Base-by-base conservation (phyloP, 1,140 invertebrate genomes). In the Leptopilina clavipes region DNA sequence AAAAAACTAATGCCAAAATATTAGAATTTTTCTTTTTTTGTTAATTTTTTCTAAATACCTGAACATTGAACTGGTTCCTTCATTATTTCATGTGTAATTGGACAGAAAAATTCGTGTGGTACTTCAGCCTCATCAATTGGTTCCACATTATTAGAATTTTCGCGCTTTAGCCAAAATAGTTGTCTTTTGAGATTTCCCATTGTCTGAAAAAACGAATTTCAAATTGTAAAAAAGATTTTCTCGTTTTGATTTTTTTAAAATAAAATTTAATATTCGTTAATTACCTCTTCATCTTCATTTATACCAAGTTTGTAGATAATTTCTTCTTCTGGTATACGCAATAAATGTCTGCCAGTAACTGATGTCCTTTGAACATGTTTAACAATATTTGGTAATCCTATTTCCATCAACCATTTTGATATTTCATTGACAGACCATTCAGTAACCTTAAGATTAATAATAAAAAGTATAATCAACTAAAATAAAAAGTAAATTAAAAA, bases 71-170 rank as follows among this genome's bases (percentile, higher is more conserved):
- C 95, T 14, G 95, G 95, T 85, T 96, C 94, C 74, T 91, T 92
- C 94, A 96, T 96, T 31, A 96, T 91, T 82, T 96, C 94, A 71
- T 95, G 94, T 0, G 95, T 96, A 19, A 96, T 96, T 11, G 95
- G 95, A 89, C 95, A 96, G n/a, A 95, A 84, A 83, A 93, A 95
- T 84, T 96, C 94, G 79, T 94, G 87, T 6, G 94, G 93, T 37
- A 92, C 85, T 48, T 91, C 87, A 9, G 77, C 56, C 1, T 86
- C 84, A 18, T 84, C 85, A n/a, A 80, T 56, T 17, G 83, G 73
- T 25, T 85, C 76, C 22, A 31, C 31, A 44, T 44, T 8, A 65
- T 80, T 83, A 31, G 44, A 78, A 70, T 87, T 89, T 72, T 89
- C 86, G 43, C 89, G 84, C 84, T 92, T 92, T 10, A 93, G 82